Evolutionary conservation across 2,888 invertebrate species (phyloP).

Genomic region (Machimus rusticus): DNA sequence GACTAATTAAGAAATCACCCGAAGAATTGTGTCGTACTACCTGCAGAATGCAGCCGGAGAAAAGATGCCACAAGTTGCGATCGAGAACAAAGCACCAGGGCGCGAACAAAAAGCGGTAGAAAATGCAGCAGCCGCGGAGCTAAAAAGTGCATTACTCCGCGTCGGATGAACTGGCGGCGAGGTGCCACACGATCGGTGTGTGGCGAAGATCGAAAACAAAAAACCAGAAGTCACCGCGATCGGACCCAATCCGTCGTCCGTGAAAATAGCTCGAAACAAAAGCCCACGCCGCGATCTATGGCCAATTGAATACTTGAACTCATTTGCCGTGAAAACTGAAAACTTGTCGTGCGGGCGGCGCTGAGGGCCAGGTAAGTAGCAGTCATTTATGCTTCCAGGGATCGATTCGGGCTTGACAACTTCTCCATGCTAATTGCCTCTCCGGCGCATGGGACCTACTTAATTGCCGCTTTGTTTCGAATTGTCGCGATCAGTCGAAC

Average conservation of each 20-base stretch:
- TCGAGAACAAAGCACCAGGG: slow-evolving; percentile 25
- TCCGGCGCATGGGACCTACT: background rate
- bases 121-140: background rate
- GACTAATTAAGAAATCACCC: slow-evolving; percentile 39
- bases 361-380: slow-evolving; percentile 11
- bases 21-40: slow-evolving; percentile 13
- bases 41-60: slow-evolving; percentile 12
- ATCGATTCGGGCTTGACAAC: slow-evolving; percentile 15
- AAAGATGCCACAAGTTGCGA: background rate
- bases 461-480: background rate
- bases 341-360: slow-evolving; percentile 37
- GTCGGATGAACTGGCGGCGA: background rate
- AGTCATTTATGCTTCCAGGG: background rate
- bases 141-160: background rate
- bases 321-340: slow-evolving; percentile 25
- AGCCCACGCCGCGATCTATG: slow-evolving; percentile 9
- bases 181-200: background rate
- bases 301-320: slow-evolving; percentile 26
- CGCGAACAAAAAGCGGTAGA: background rate
- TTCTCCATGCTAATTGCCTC: background rate
- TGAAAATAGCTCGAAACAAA: slow-evolving; percentile 18
- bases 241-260: slow-evolving; percentile 9
- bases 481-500: background rate
- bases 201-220: background rate
- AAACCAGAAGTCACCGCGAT: slow-evolving; percentile 26